Evolutionary conservation across 2,113 vertebrate genomes (phyloP), one percentile per base, ranked within the genome.

Genomic region (Poeciliopsis retropinna): DNA sequence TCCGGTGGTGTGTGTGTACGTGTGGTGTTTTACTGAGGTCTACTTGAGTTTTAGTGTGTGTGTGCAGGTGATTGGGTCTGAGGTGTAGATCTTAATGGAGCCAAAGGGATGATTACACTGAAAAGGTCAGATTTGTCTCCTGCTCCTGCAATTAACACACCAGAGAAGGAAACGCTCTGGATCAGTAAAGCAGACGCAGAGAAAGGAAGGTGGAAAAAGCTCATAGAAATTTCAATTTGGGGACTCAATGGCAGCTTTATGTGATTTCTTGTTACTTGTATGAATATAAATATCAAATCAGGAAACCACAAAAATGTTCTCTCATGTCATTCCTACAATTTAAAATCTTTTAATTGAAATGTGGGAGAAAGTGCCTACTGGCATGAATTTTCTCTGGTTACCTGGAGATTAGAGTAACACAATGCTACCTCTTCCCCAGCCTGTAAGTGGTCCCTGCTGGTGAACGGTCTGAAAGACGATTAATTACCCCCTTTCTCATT

Each of bases 41-140:
- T 72, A 37, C 73, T 64, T 71, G 51, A 54, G 25, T 60, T 76
- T 72, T 57, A 66, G 57, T 51, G 27, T 60, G 80, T 64, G 73
- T 71, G 60, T 66, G 69, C 64, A 80, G 82, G 81, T 80, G 84
- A 75, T 83, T 85, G 77, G 79, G 72, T 78, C 72, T 65, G 9
- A 60, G 85, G 84, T 86, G 87, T 70, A 78, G 81, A 85, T 85
- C 83, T 11, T 85, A 85, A 83, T 85, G 72, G 84, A 88, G 79
- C 87, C 73, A 85, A 82, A 80, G 87, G 73, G 84, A 83, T 87
- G 82, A 89, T 92, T 86, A 88, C 76, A 69, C 80, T 78, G 71
- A 85, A 91, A 91, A 92, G 86, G 85, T 92, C 85, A 78, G 70
- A 81, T 87, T 87, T 80, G 87, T 90, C 86, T 79, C 68, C 89